Evolutionary conservation across 2,113 vertebrate species (phyloP).

Genomic region (Laticauda laticaudata): DNA sequence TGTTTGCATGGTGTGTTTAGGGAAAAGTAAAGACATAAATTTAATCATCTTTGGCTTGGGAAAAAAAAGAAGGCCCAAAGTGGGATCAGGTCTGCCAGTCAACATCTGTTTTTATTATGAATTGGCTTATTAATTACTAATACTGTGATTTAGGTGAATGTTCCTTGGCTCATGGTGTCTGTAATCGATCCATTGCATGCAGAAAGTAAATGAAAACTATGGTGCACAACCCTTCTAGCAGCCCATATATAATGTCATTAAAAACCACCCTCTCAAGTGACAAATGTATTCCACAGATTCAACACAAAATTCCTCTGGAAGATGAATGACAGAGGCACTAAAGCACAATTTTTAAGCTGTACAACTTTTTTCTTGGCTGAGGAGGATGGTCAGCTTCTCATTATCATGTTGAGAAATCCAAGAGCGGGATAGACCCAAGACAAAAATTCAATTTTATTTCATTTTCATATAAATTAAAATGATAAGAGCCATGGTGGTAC

Average conservation of each 20-base stretch:
- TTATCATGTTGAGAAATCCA: neutral
- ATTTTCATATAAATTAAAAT: neutral
- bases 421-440: neutral
- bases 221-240: too few species aligned
- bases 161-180: constrained; percentile 22
- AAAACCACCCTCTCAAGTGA: neutral
- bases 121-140: constrained; percentile 58
- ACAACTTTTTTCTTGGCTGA: neutral
- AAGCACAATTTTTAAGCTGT: neutral
- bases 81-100: constrained; percentile 35
- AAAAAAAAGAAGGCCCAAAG: neutral
- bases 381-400: neutral
- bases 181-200: constrained; percentile 7
- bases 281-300: neutral
- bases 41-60: constrained; percentile 30
- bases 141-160: constrained; percentile 33
- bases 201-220: neutral
- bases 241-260: neutral
- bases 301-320: neutral
- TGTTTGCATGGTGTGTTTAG: constrained; percentile 1
- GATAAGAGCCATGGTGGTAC: neutral
- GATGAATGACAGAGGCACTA: neutral
- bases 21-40: constrained; percentile 50
- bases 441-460: neutral
- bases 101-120: constrained; percentile 48